Base-by-base conservation (phyloP, 2,888 invertebrate species). In the Molanna angustata region DNA sequence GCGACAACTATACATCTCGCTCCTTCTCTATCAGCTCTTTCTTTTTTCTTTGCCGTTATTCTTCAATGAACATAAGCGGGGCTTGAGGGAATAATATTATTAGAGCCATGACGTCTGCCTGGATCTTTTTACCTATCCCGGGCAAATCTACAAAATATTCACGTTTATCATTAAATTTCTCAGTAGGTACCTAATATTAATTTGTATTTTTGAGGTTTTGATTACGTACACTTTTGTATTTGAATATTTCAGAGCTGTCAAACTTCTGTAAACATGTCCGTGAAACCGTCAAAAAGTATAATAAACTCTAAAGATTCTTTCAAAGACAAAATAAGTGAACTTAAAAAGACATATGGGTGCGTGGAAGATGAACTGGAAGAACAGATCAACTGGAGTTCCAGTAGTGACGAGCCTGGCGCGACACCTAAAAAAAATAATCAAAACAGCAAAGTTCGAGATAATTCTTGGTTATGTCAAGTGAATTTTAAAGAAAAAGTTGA, bases 371-470 rank as follows among this genome's bases (percentile, higher is more conserved):
- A 9, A 17, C 9, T 44, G 11, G 17, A 27, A 7, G 50, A 51
- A 13, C 37, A 51, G 17, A 51, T 51, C 6, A 39, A 44, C 3
- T 51, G 50, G 50, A 45, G 49, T 32, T 49, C 50, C 22, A 51
- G 50, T 27, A 35, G 19, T 7, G 18, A 9, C 11, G 16, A 19
- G 27, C 27, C 27, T 7, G 27, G 27, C 4, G 11, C 27, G 4
- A 11, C 4, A 7, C 27, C 6, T 27, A 27, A 27, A 11, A 27
- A 27, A 11, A 27, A 27, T 7, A 27, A 27, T 27, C 4, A 7
- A 4, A 27, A 27, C 27, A 27, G 11, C 6, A 27, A 27, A 27
- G 27, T 27, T 4, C 27, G n/a, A n/a, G n/a, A n/a, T n/a, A n/a
- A n/a, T n/a, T n/a, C 27, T 27, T 4, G 6, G 27, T 27, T 27